These are phyloP conservation scores for Sebastes diploproa DNA, from an alignment of 2,797 vertebrate species.

Conservation along the genomic window DNA sequence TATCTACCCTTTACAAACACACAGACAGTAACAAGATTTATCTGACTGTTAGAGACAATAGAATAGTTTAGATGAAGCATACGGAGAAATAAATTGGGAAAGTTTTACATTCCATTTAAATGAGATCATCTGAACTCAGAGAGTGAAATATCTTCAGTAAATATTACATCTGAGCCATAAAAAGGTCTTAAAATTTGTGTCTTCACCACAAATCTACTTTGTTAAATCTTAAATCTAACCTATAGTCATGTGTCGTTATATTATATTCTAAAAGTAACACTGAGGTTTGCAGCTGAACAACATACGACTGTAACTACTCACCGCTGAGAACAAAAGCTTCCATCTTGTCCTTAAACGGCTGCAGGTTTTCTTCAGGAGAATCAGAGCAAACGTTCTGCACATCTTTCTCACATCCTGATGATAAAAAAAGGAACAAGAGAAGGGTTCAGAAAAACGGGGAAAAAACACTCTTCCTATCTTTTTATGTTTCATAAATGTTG, in stretches of 20 bases:
- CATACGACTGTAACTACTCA: constrained; percentile 60
- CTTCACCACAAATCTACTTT: background rate
- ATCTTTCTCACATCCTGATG: constrained; percentile 89
- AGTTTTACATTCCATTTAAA: background rate
- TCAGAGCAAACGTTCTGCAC: constrained; percentile 85
- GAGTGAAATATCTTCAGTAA: background rate
- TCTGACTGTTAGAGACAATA: constrained; percentile 47
- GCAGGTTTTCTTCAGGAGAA: constrained; percentile 89
- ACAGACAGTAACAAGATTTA: constrained; percentile 31
- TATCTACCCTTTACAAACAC: constrained; percentile 55
- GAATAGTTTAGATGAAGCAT: constrained; percentile 21
- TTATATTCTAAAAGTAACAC: too few relatives aligned
- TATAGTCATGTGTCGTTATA: background rate
- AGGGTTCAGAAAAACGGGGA: background rate
- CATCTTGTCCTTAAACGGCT: constrained; percentile 94
- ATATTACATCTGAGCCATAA: background rate
- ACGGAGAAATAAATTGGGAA: background rate
- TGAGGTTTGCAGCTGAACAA: background rate
- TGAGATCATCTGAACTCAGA: background rate
- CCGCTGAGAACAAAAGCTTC: constrained; percentile 89
- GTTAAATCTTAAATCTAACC: background rate
- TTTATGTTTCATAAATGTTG: too few relatives aligned
- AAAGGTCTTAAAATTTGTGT: background rate
- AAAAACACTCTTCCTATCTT: too few relatives aligned
- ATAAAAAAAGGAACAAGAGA: constrained; percentile 33